phyloP scores from a whole-genome alignment of 2,797 vertebrate genomes.

The Sebastolobus alascanus region DNA sequence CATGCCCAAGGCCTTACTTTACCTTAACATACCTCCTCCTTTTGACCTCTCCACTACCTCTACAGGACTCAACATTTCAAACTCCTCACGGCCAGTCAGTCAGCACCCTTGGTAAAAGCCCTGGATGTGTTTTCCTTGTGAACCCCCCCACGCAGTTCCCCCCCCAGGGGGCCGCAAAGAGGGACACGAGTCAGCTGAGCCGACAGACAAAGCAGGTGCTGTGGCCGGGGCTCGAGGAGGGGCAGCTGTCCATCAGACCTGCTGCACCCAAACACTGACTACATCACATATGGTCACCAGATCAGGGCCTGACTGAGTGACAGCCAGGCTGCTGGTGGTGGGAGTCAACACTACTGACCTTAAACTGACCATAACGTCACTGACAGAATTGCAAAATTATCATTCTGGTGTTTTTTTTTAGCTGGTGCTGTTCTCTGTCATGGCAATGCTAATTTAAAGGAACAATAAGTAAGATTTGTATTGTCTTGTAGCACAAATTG shows the following conservation, averaged over 20 bases:
- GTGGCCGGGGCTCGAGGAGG: constrained; percentile 62
- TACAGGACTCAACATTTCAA: constrained; percentile 29
- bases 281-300: constrained; percentile 51
- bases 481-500: background rate
- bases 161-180: constrained; percentile 70
- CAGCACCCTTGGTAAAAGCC: constrained; percentile 57
- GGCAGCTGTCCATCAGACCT: constrained; percentile 77
- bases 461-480: background rate
- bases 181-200: constrained; percentile 74
- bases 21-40: constrained; percentile 17
- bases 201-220: constrained; percentile 74
- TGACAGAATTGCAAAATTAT: background rate
- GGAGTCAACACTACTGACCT: constrained; percentile 20
- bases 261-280: constrained; percentile 52
- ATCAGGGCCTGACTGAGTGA: constrained; percentile 51
- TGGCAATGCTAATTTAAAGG: background rate
- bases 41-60: constrained; percentile 45
- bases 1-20: constrained; percentile 33
- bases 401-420: background rate
- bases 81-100: constrained; percentile 24
- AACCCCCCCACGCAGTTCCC: constrained; percentile 31
- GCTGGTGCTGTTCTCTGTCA: background rate
- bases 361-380: constrained; percentile 13
- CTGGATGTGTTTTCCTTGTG: constrained; percentile 53
- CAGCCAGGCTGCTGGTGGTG: constrained; percentile 21